Conservation (phyloP, 2,113 vertebrate genomes). For the Xenopus tropicalis region UCB_Xtro_10.0 CM004445.2:15928001-15928500, state of each 20-base stretch:
- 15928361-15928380: slow-evolving; percentile 8
- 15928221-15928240: slow-evolving; percentile 29
- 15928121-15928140: slow-evolving; percentile 37
- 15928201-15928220: slow-evolving; percentile 18
- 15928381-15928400: too few relatives aligned
- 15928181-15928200: slow-evolving; percentile 16
- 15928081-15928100: background rate
- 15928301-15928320: background rate
- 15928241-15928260: slow-evolving; percentile 10
- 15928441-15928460: too few relatives aligned
- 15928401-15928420: too few relatives aligned
- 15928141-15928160: slow-evolving; percentile 10
- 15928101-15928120: slow-evolving; percentile 25
- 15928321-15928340: slow-evolving; percentile 26
- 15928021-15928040: background rate
- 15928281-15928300: slow-evolving; percentile 30
- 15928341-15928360: background rate
- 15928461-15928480: too few relatives aligned
- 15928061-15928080: slow-evolving; percentile 13
- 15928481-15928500: too few relatives aligned
- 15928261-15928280: slow-evolving; percentile 35
- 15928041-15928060: background rate
- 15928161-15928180: slow-evolving; percentile 11
- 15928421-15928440: too few relatives aligned
- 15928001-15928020: background rate